phyloP scores from a whole-genome alignment of 2,113 vertebrate genomes.

The Eublepharis macularius region DNA sequence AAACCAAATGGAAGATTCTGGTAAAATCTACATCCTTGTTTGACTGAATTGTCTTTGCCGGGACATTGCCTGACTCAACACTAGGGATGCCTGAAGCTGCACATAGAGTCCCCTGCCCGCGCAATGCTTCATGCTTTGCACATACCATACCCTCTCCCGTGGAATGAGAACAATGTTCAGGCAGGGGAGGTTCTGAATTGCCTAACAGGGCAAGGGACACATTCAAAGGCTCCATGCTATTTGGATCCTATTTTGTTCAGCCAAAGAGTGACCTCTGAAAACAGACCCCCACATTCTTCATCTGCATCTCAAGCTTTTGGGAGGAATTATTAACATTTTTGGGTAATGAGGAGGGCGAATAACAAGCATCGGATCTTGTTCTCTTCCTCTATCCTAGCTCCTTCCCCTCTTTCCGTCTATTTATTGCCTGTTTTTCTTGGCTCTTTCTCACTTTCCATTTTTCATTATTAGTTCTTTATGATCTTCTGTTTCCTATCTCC shows the following conservation, averaged over 20 bases:
- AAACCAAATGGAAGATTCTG: no score
- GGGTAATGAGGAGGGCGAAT: conserved; percentile 26
- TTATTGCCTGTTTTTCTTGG: conserved; percentile 85
- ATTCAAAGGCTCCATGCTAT: not conserved
- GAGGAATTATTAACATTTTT: conserved; percentile 49
- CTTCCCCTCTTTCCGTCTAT: conserved; percentile 68
- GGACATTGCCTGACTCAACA: no score
- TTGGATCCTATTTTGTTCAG: not conserved
- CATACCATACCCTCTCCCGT: no score
- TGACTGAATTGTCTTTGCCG: no score
- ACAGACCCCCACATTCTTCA: conserved; percentile 17
- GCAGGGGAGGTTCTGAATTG: not conserved
- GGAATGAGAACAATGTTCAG: not conserved
- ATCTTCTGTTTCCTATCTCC: conserved; percentile 75
- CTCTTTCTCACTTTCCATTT: conserved; percentile 79
- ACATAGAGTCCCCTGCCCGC: no score
- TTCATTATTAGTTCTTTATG: conserved; percentile 86
- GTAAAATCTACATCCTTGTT: no score
- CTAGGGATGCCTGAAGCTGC: no score
- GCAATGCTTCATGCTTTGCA: no score
- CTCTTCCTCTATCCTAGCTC: conserved; percentile 53
- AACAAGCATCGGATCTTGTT: conserved; percentile 41
- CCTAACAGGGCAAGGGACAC: conserved; percentile 16
- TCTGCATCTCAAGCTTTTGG: conserved; percentile 38
- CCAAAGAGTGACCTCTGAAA: not conserved